A percentile compares a stretch with the other conserved stretches of the same genome.
These are phyloP conservation scores for Tachyglossus aculeatus DNA, from an alignment of 2,797 vertebrate genomes.

Conservation along the genomic window DNA sequence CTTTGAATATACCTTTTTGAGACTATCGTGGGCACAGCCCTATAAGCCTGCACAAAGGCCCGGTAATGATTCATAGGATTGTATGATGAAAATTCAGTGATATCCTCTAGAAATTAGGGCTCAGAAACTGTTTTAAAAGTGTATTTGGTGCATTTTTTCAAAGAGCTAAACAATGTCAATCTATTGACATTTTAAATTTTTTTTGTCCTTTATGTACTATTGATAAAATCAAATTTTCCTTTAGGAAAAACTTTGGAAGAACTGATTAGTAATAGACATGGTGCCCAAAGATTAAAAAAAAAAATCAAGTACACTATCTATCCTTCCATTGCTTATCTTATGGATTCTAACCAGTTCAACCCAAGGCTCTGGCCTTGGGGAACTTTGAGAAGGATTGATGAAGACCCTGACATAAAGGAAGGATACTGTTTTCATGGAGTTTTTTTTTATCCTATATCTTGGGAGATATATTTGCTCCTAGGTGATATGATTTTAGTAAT, in stretches of 20 bases:
- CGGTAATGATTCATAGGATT: not conserved
- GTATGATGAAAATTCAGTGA: not conserved
- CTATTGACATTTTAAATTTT: not conserved
- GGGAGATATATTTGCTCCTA: conserved; percentile 38
- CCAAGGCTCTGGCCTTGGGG: not conserved
- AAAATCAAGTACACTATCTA: no score
- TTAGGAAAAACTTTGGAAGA: not conserved
- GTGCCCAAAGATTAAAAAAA: no score
- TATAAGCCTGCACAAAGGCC: not conserved
- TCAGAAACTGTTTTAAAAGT: no score
- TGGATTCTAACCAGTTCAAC: not conserved
- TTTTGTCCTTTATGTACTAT: not conserved
- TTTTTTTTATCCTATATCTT: not conserved
- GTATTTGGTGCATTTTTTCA: not conserved
- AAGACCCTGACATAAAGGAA: conserved; percentile 1
- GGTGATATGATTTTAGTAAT: conserved; percentile 51
- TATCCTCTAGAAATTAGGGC: no score
- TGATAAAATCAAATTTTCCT: not conserved
- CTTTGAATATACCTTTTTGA: conserved; percentile 33
- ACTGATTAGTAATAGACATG: no score
- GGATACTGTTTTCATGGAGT: conserved; percentile 1
- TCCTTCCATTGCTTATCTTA: no score
- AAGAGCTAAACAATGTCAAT: not conserved
- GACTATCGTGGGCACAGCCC: not conserved
- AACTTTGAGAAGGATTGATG: conserved; percentile 12